Evolutionary conservation across 2,113 vertebrate genomes (phyloP).

Genomic region (Grammomys dolichurus): DNA sequence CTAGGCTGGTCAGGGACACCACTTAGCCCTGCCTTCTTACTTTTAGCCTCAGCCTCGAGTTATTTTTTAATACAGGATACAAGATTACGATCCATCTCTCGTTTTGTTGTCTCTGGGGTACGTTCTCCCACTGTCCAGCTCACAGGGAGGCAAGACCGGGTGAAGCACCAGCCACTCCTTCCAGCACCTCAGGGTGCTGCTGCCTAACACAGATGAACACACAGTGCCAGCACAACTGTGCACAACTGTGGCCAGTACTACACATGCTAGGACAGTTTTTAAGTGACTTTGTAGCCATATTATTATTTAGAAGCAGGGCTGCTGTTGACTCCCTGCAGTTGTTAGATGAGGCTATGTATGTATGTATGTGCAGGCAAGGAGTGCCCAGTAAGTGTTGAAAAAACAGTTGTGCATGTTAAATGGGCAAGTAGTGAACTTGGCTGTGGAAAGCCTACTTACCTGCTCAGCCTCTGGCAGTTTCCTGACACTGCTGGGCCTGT

Average conservation of each 20-base stretch:
- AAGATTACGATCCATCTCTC: not conserved
- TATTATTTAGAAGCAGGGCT: not conserved
- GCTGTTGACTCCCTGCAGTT: not conserved
- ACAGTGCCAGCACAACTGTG: accelerated
- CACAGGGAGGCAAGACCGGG: not conserved
- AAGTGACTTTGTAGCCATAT: not conserved
- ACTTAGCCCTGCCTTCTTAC: not conserved
- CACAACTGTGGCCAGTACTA: accelerated
- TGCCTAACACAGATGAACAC: accelerated
- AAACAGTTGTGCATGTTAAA: not conserved
- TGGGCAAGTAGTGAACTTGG: not conserved
- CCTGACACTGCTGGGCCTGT: not conserved
- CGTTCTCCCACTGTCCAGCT: not conserved
- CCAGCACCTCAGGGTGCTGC: too few species aligned
- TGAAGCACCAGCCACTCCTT: not conserved
- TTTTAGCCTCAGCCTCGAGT: not conserved
- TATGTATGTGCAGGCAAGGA: not conserved
- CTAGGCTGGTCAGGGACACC: not conserved
- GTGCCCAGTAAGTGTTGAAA: not conserved
- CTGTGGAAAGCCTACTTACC: not conserved
- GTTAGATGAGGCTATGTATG: not conserved
- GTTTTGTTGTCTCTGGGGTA: too few species aligned
- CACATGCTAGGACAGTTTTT: not conserved
- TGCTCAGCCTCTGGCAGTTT: not conserved
- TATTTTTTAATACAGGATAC: not conserved